Base-by-base conservation (phyloP, 2,888 invertebrate genomes). In the Lepas anatifera region DNA sequence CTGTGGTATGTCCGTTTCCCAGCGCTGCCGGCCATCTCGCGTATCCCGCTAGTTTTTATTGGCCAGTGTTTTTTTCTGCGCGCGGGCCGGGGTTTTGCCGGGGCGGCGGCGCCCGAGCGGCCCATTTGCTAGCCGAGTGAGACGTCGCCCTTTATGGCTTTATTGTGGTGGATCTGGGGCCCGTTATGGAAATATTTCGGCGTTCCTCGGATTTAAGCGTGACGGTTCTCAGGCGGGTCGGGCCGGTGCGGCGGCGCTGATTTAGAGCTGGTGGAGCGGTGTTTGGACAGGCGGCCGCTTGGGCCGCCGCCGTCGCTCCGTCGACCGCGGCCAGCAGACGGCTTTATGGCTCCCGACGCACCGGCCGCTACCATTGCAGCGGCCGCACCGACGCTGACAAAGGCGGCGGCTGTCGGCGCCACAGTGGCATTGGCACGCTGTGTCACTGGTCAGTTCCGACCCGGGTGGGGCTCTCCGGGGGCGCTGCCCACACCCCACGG, bases 281-380 rank as follows among this genome's bases (percentile, higher is more conserved):
- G 58, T 58, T 58, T 58, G 58, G 58, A 58, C 58, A 58, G 58
- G n/a, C n/a, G n/a, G n/a, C n/a, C n/a, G n/a, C n/a, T n/a, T n/a
- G n/a, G n/a, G n/a, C n/a, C n/a, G n/a, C n/a, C n/a, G n/a, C n/a
- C n/a, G n/a, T n/a, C 32, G 18, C 58, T 35, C 6, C 58, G 32
- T 35, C 18, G 52, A 35, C 58, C 29, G 25, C 52, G 16, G 58
- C 22, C 29, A 22, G 22, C 32, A 8, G 35, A 58, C 35, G 58
- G 58, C 22, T 58, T 58, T 58, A 58, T 58, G 58, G 58, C 58
- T 13, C 27, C 27, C 58, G 58, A 2, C 58, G 16, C 58, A n/a
- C n/a, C n/a, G n/a, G n/a, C n/a, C n/a, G 58, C 58, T 58, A 58
- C 58, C 58, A 58, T 35, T 58, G 58, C 58, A 58, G 32, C 58